Evolutionary conservation across 2,113 vertebrate species (phyloP), one percentile per base, ranked within the genome.

Genomic region (Neotoma lepida): DNA sequence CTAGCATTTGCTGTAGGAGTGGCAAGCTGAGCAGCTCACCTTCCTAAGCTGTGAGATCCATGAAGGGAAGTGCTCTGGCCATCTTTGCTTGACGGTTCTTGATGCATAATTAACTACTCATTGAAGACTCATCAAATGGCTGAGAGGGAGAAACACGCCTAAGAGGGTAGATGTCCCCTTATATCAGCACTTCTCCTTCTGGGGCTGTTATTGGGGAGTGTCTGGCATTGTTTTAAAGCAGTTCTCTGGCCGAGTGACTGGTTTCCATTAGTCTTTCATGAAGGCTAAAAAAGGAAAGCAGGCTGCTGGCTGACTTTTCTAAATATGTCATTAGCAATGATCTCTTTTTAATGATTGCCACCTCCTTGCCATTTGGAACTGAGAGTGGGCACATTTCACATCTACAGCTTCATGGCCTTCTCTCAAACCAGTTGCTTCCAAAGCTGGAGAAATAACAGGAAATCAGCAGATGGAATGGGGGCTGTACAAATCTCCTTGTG

Each of bases 291-390:
- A 94, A 85, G 51, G 78, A 88, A 94, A 88, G 26, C 33, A 73
- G 84, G 82, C 89, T 9, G 76, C 61, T 4, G 89, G 74, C 96
- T 87, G 91, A 66, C 54, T 96, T 94, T 78, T 78, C 76, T 15
- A 73, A 89, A 76, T 94, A 96, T 54, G 49, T 90, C 98, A 93
- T 97, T 96, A 41, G 82, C 46, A 86, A 93, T 91, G 91, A 96
- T 96, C 63, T 88, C 94, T 94, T 91, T 89, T 96, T 97, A 96
- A 77, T 97, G 97, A 95, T 89, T 86, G 96, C 96, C 85, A 86
- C 89, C 76, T 66, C 87, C 80, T 76, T 95, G 87, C 95, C 94
- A 91, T 90, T 95, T 94, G 95, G 91, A 96, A 77, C 44, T 1
- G 3, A 39, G 84, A 89, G 33, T 20, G 39, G 89, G 44, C 68